These are phyloP conservation scores for Drymodes brunneopygia DNA, from an alignment of 2,113 vertebrate species.

Conservation along the genomic window DNA sequence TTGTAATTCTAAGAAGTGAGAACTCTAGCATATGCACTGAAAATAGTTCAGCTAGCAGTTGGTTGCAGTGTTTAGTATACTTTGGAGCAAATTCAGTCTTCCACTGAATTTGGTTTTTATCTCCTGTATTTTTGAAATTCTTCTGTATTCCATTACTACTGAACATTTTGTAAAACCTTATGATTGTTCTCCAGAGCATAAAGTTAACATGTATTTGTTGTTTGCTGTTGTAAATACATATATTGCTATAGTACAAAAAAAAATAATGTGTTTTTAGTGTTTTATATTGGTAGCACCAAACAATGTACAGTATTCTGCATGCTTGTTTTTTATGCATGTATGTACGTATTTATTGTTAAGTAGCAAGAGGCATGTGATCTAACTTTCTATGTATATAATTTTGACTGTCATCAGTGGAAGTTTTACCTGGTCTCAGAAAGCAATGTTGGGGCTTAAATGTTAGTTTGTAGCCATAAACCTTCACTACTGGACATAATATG, in stretches of 20 bases:
- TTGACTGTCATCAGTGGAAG: background rate
- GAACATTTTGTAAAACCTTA: background rate
- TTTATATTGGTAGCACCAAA: background rate
- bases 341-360: background rate
- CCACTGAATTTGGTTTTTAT: constrained; percentile 6
- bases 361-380: background rate
- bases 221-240: background rate
- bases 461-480: background rate
- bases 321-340: background rate
- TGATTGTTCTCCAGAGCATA: background rate
- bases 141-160: background rate
- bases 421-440: background rate
- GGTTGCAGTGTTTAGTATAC: constrained; percentile 1
- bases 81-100: constrained; percentile 2
- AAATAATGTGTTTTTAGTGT: background rate
- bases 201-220: background rate
- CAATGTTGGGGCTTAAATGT: background rate
- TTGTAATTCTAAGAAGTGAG: background rate
- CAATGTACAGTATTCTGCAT: background rate
- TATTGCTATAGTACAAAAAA: background rate
- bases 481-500: background rate
- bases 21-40: background rate
- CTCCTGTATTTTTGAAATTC: background rate
- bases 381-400: background rate
- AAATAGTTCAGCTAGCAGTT: background rate